phyloP scores from a whole-genome alignment of 2,888 invertebrate genomes.

The Polymixis flavicincta region DNA sequence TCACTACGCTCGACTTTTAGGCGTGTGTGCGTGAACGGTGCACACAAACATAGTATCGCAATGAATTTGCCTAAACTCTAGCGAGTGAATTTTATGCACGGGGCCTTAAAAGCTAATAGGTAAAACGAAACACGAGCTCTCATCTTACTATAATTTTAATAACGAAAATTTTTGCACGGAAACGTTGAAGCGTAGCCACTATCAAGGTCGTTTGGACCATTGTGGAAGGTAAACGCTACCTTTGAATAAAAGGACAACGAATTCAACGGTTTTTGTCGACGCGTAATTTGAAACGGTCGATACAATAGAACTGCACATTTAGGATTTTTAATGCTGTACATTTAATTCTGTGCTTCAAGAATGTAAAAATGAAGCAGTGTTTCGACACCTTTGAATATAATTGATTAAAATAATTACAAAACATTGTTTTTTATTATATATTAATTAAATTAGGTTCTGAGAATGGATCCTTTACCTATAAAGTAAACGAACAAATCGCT shows the following conservation, averaged over 20 bases:
- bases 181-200: conserved; percentile 29
- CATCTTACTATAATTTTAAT: conserved; percentile 29
- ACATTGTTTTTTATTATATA: not conserved
- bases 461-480: conserved; percentile 12
- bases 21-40: too few species aligned
- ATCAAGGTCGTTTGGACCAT: conserved; percentile 48
- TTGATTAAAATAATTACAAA: not conserved
- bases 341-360: conserved; percentile 2
- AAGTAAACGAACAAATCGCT: not conserved
- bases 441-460: not conserved
- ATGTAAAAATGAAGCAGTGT: not conserved
- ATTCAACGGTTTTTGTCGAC: conserved; percentile 25
- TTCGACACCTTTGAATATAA: not conserved
- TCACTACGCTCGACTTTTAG: too few species aligned
- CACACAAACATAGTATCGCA: too few species aligned
- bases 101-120: conserved; percentile 31
- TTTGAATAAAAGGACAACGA: conserved; percentile 29
- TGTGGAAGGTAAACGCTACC: conserved; percentile 5
- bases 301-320: conserved; percentile 10
- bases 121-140: conserved; percentile 34
- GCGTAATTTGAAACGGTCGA: conserved; percentile 4
- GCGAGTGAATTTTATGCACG: too few species aligned
- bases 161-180: conserved; percentile 32
- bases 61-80: too few species aligned
- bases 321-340: not conserved